A percentile compares a stretch with the other conserved stretches of the same genome.
phyloP scores from a whole-genome alignment of 2,797 vertebrate species.

The Natrix natrix region DNA sequence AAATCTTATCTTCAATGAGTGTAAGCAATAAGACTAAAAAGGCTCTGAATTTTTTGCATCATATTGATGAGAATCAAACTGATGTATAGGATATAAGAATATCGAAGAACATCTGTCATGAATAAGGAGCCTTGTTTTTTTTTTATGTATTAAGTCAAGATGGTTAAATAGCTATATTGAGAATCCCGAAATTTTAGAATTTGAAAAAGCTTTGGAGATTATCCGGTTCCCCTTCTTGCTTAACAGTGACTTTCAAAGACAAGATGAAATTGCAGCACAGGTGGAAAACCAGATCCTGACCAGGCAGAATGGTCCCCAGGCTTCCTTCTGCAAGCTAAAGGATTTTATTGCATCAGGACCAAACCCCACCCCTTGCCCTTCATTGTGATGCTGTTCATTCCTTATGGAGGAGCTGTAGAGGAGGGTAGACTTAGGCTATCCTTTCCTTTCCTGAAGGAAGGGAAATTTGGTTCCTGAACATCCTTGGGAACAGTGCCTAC shows the following conservation, averaged over 20 bases:
- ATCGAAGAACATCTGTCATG: background rate
- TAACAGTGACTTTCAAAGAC: background rate
- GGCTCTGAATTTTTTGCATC: background rate
- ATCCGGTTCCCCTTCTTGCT: background rate
- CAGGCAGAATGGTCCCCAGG: background rate
- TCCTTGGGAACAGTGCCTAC: background rate
- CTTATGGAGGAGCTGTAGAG: background rate
- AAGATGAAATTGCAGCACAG: background rate
- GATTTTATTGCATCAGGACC: background rate
- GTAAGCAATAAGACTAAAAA: background rate
- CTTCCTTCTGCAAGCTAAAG: background rate
- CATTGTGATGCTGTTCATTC: background rate
- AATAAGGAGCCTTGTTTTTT: background rate
- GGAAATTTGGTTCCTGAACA: background rate
- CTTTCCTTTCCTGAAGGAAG: background rate
- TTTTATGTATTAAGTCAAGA: background rate
- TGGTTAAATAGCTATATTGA: background rate
- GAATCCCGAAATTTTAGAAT: background rate
- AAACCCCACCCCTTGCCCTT: background rate
- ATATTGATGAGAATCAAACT: background rate
- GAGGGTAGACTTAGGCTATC: background rate
- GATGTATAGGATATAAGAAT: background rate
- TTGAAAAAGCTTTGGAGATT: background rate
- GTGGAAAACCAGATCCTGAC: background rate
- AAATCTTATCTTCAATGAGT: background rate